Evolutionary conservation across 2,797 vertebrate species (phyloP).

Genomic region (Coilia nasus): DNA sequence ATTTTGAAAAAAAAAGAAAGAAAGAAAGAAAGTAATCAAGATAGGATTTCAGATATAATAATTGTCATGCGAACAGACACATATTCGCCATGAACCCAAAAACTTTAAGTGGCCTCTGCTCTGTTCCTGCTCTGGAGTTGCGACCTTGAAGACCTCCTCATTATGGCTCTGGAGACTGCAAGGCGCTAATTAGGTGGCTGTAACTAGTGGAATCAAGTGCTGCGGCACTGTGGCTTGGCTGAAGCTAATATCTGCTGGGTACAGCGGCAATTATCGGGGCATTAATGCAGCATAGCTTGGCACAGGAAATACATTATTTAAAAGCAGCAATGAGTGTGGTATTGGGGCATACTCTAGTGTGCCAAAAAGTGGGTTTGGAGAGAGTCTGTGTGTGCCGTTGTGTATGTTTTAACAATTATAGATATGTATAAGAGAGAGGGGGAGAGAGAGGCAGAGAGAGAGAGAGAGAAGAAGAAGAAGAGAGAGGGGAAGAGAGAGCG

Average conservation of each 20-base stretch:
- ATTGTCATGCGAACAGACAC: background rate
- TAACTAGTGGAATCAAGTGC: background rate
- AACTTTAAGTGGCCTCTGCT: background rate
- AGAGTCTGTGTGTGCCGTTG: background rate
- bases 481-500: too few species aligned
- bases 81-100: background rate
- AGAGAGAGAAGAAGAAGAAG: too few species aligned
- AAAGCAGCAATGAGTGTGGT: background rate
- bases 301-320: background rate
- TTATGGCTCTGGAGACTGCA: background rate
- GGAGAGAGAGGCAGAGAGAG: too few species aligned
- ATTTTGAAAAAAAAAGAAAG: background rate
- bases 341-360: background rate
- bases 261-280: background rate
- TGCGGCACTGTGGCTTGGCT: background rate
- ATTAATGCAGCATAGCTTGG: background rate
- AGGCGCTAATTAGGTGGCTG: background rate
- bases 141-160: constrained; percentile 12
- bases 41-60: background rate
- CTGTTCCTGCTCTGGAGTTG: background rate
- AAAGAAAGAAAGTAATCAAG: background rate
- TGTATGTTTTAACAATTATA: background rate
- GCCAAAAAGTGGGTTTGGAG: background rate
- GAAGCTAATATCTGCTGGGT: background rate
- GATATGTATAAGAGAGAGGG: background rate